These are phyloP conservation scores for Stictonetta naevosa DNA, from an alignment of 2,113 vertebrate genomes.

Conservation along the genomic window DNA sequence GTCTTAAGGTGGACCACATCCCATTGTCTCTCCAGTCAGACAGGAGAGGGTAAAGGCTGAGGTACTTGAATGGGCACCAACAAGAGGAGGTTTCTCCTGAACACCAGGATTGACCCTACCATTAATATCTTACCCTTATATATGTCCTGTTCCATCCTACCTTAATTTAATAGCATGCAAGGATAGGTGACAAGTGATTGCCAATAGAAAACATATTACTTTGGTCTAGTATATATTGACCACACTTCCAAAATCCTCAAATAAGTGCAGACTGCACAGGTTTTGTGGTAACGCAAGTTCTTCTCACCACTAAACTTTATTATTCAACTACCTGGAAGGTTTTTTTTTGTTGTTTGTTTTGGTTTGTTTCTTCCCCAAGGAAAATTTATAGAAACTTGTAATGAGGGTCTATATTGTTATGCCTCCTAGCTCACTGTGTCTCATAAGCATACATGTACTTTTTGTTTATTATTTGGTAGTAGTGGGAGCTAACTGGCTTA, in stretches of 20 bases:
- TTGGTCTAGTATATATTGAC: neutral
- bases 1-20: neutral
- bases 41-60: neutral
- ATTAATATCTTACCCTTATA: neutral
- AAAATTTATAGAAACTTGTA: neutral
- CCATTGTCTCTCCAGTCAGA: neutral
- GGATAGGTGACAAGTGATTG: neutral
- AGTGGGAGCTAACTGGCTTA: neutral
- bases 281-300: neutral
- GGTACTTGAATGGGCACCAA: neutral
- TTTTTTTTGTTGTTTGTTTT: neutral
- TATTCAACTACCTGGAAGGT: neutral
- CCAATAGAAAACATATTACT: neutral
- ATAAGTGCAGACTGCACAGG: neutral
- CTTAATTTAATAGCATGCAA: neutral
- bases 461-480: neutral
- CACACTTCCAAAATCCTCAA: neutral
- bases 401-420: neutral
- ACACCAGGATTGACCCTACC: neutral
- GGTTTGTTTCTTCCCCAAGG: neutral
- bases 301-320: neutral
- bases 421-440: neutral
- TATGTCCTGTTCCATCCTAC: neutral
- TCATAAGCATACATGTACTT: neutral
- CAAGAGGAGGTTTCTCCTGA: no score